Evolutionary conservation across 2,888 invertebrate species (phyloP), one percentile per base, ranked within the genome.

Genomic region (Leucozona laternaria): DNA sequence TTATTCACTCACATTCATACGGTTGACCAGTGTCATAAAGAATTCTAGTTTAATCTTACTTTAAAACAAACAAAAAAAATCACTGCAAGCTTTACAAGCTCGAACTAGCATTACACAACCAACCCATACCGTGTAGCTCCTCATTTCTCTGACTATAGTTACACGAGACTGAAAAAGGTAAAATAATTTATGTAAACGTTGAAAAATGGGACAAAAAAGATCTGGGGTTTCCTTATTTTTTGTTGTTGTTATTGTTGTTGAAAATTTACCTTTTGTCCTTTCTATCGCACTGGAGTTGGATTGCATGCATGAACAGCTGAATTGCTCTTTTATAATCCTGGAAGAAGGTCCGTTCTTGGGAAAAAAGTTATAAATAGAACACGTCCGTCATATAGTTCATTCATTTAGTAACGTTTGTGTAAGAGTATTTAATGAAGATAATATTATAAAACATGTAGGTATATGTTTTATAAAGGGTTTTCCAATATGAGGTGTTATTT

Each of bases 21-120:
- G 77, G 70, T 73, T 81, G 81, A 81, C 85, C 85, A 81, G 57
- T 81, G 81, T 85, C 85, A 81, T 81, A 81, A 85, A 81, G 50
- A 48, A 72, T 80, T 60, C 72, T 53, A 43, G 72, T 43, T 77
- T 72, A 85, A 81, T 81, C 84, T 80, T 43, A 57, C 8, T 45
- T 45, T 2, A 43, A 40, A 45, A 71, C 64, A 64, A 76, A 58
- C 25, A 31, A 31, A 31, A 31, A 31, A 31, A 31, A 31, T 7
- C 31, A 8, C 1, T 31, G 6, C 8, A 40, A 4, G 4, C 62
- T 62, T 55, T 31, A 45, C n/a, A 43, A 72, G 31, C 48, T 68
- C 37, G 31, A 40, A 58, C 70, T 73, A n/a, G n/a, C 77, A 64
- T 57, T 62, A 72, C 72, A 62, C 62, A 68, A 80, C 72, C 72